Conservation (phyloP, 2,888 invertebrate genomes). For the Corbicula japonica region DNA sequence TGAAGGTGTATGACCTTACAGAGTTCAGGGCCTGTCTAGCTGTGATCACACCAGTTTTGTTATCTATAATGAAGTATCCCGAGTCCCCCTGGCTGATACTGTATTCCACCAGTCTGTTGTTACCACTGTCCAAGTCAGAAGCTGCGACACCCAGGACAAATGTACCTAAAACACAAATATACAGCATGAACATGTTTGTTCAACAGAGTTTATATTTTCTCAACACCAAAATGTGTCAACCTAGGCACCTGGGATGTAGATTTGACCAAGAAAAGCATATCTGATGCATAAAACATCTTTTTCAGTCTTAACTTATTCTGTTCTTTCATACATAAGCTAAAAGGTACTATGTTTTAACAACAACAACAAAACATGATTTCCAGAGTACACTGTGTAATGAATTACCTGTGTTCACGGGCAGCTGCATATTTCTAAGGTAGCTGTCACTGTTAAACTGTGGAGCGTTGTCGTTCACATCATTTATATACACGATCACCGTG, state of each 20-base stretch:
- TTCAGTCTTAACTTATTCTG: not conserved
- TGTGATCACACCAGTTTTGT: constrained; percentile 95
- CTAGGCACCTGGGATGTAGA: too few relatives aligned
- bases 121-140: constrained; percentile 93
- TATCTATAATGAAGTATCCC: constrained; percentile 92
- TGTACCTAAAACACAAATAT: constrained; percentile 88
- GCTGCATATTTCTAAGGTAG: constrained; percentile 94
- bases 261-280: not conserved
- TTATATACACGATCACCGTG: constrained; percentile 88
- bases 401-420: constrained; percentile 91
- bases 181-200: too few relatives aligned
- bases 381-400: too few relatives aligned
- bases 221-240: too few relatives aligned
- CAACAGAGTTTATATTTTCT: too few relatives aligned
- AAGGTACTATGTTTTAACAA: too few relatives aligned
- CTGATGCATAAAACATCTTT: not conserved
- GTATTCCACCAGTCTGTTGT: constrained; percentile 94
- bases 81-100: constrained; percentile 91
- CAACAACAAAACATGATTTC: too few relatives aligned
- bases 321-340: not conserved
- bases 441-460: constrained; percentile 89
- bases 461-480: constrained; percentile 93
- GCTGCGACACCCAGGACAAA: constrained; percentile 97
- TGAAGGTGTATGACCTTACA: constrained; percentile 77
- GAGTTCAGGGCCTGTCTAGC: constrained; percentile 87